Percentiles rank a stretch among this genome's conserved stretches.
These are phyloP conservation scores for Pelecanus crispus DNA, from an alignment of 2,113 vertebrate genomes.

Conservation along the genomic window DNA sequence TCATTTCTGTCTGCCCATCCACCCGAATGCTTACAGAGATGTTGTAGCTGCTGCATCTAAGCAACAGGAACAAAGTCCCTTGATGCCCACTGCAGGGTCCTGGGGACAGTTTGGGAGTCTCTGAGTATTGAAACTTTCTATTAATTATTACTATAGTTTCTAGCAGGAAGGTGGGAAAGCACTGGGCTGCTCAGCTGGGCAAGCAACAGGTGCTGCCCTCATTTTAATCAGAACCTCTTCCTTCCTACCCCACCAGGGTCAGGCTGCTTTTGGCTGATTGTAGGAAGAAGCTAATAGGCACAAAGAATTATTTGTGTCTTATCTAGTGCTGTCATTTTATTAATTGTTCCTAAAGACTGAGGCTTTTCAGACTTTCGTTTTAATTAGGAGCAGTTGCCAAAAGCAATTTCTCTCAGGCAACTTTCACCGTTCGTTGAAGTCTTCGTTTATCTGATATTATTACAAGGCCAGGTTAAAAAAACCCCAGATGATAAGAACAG, in stretches of 20 bases:
- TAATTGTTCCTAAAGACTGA: slow-evolving; percentile 27
- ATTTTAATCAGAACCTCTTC: background rate
- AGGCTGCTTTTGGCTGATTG: background rate
- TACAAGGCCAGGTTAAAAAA: background rate
- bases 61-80: background rate
- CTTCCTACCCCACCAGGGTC: background rate
- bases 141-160: background rate
- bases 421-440: background rate
- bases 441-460: slow-evolving; percentile 13
- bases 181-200: background rate
- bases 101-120: background rate
- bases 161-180: background rate
- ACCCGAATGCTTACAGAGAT: background rate
- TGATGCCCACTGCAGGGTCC: background rate
- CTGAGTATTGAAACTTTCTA: background rate
- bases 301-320: slow-evolving; percentile 35
- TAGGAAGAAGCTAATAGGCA: background rate
- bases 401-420: slow-evolving; percentile 5
- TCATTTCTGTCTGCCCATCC: background rate
- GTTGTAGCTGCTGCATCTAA: background rate
- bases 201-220: background rate
- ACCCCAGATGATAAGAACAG: background rate
- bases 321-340: slow-evolving; percentile 7
- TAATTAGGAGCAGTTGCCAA: slow-evolving; percentile 41
- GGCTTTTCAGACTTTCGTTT: background rate